A percentile compares a stretch with the other conserved stretches of the same genome.
These are phyloP conservation scores for Vulpes ferrilata DNA, from an alignment of 2,113 vertebrate genomes.

Conservation along the genomic window DNA sequence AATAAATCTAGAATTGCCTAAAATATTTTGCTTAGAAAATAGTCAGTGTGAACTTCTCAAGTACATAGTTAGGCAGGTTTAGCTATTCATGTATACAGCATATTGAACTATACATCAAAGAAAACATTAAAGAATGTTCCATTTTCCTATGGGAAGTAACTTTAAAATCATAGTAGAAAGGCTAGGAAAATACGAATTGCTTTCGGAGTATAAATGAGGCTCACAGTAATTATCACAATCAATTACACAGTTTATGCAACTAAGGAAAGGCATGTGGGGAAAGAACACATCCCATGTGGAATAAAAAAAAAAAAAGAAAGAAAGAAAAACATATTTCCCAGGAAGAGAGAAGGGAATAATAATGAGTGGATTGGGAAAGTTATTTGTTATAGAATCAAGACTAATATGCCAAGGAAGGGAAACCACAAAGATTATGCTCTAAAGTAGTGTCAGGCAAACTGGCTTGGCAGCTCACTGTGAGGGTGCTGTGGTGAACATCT, in stretches of 20 bases:
- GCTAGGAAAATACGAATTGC: slow-evolving; percentile 5
- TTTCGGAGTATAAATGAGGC: slow-evolving; percentile 46
- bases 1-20: not conserved
- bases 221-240: slow-evolving; percentile 21
- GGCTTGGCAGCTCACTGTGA: not conserved
- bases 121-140: not conserved
- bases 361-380: not conserved
- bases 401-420: slow-evolving; percentile 37
- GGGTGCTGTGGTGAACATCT: slow-evolving; percentile 61
- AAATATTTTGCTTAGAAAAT: slow-evolving; percentile 37
- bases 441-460: not conserved
- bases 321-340: not conserved
- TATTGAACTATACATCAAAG: slow-evolving; percentile 42
- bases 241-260: slow-evolving; percentile 16
- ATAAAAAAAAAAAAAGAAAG: not conserved
- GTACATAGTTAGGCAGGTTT: not conserved
- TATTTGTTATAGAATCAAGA: slow-evolving; percentile 51
- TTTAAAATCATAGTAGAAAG: slow-evolving; percentile 20
- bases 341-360: slow-evolving; percentile 60
- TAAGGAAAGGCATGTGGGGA: slow-evolving; percentile 31
- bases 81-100: not conserved
- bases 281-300: not conserved
- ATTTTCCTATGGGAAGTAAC: slow-evolving; percentile 4
- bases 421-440: slow-evolving; percentile 52
- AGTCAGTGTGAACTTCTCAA: slow-evolving; percentile 7